A percentile compares a stretch with the other conserved stretches of the same genome.
These are phyloP conservation scores for Clarias pachynema DNA, from an alignment of 2,797 vertebrate species.

Conservation along the genomic window DNA sequence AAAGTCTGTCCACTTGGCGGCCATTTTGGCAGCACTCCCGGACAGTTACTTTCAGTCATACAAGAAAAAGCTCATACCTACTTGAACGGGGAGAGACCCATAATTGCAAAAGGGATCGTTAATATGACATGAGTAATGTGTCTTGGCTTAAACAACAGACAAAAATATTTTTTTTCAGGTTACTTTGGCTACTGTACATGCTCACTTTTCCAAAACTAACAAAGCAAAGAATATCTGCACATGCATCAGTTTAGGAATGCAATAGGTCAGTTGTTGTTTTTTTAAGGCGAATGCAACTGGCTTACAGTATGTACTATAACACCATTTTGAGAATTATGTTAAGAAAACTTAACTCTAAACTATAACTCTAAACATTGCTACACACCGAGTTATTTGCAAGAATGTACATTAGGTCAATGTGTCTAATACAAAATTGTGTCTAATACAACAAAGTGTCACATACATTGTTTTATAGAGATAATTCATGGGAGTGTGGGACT, in stretches of 20 bases:
- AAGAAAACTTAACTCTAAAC: no score
- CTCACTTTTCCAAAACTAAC: neutral
- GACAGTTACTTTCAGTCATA: neutral
- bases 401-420: neutral
- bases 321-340: no score
- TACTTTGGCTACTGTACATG: neutral
- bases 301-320: neutral
- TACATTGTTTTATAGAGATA: neutral
- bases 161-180: neutral
- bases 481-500: neutral
- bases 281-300: neutral
- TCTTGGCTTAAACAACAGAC: neutral
- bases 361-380: neutral
- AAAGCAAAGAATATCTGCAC: neutral
- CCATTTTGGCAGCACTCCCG: neutral
- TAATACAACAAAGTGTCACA: constrained; percentile 11
- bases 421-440: neutral
- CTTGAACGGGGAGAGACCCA: neutral
- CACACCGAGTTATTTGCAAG: neutral
- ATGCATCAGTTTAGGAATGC: neutral
- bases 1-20: neutral
- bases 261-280: neutral
- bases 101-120: neutral
- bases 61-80: neutral
- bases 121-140: neutral